A percentile compares a stretch with the other conserved stretches of the same genome.
Conservation (phyloP, 2,113 vertebrate species). For the Rhadina sibilatrix region DNA sequence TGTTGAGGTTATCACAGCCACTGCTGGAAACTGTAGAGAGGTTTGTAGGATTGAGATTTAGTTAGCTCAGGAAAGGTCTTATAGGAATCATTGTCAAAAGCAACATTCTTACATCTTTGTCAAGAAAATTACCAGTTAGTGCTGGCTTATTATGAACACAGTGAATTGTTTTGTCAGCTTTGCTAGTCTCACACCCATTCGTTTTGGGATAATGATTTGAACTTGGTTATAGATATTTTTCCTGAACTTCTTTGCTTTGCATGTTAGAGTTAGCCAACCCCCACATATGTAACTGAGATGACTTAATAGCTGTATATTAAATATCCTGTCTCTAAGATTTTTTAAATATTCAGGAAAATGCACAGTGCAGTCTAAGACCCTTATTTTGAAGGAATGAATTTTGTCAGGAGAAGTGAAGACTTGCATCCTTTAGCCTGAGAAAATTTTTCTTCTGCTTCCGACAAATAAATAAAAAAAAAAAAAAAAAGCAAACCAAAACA, state of each 20-base stretch:
- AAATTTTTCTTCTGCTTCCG: neutral
- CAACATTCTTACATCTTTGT: neutral
- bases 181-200: neutral
- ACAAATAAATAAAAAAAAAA: no score
- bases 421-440: neutral
- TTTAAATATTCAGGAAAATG: neutral
- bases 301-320: neutral
- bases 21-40: neutral
- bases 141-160: neutral
- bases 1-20: neutral
- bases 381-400: neutral
- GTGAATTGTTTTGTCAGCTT: neutral
- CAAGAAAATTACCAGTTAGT: neutral
- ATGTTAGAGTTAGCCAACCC: neutral
- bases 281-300: neutral
- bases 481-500: neutral
- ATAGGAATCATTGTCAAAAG: neutral
- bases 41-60: neutral
- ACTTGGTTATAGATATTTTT: neutral
- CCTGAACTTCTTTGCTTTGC: neutral
- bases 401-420: neutral
- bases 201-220: neutral
- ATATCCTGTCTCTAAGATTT: neutral
- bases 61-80: neutral
- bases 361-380: neutral